Conservation (phyloP, 1,140 invertebrate genomes). For the Diachasma alloeum region DNA sequence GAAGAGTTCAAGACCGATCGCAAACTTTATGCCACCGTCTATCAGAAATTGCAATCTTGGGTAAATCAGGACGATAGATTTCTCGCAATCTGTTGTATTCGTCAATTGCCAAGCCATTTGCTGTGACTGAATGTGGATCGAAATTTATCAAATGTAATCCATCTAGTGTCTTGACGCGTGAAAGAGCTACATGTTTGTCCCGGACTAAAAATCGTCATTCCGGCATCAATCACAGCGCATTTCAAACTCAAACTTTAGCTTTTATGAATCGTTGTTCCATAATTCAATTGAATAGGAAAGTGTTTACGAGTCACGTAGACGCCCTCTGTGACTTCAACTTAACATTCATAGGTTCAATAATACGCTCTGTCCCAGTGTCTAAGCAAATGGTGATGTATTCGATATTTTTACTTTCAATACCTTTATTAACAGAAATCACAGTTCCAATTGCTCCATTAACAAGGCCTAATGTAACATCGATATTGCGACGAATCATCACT, state of each 20-base stretch:
- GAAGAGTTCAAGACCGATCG: neutral
- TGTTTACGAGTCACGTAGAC: constrained; percentile 47
- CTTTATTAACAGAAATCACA: constrained; percentile 9
- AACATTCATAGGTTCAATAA: neutral
- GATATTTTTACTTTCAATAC: neutral
- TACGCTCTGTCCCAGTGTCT: no score
- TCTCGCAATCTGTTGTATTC: neutral
- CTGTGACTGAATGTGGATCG: constrained; percentile 14
- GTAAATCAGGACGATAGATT: neutral
- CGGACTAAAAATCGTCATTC: constrained; percentile 44
- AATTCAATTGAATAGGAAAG: constrained; percentile 55
- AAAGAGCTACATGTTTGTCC: constrained; percentile 56
- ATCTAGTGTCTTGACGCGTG: constrained; percentile 43
- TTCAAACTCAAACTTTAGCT: constrained; percentile 53
- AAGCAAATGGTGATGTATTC: neutral
- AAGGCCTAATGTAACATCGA: constrained; percentile 33
- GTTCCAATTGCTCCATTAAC: constrained; percentile 38
- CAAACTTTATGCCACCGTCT: neutral
- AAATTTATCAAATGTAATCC: constrained; percentile 37
- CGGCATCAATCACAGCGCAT: constrained; percentile 44
- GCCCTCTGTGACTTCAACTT: neutral
- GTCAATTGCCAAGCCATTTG: neutral
- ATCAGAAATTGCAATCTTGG: neutral
- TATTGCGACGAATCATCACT: constrained; percentile 37
- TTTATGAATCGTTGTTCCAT: constrained; percentile 58